Evolutionary conservation across 2,113 vertebrate species (phyloP).

Genomic region (Mustela nigripes): DNA sequence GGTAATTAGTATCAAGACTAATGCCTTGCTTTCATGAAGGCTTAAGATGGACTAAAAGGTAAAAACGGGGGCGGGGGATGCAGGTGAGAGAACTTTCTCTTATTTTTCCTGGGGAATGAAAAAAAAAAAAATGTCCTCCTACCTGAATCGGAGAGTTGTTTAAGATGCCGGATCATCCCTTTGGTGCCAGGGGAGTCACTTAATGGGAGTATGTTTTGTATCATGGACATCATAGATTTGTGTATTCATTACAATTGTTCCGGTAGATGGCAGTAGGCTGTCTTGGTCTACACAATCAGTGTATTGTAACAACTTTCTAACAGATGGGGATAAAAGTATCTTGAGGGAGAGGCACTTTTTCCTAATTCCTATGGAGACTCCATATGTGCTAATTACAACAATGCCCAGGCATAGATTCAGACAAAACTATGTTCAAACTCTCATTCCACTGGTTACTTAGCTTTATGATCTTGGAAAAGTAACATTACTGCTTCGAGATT

Average conservation of each 20-base stretch:
- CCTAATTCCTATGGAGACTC: background rate
- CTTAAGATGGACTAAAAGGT: background rate
- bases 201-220: background rate
- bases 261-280: slow-evolving; percentile 28
- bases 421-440: background rate
- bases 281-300: slow-evolving; percentile 32
- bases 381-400: background rate
- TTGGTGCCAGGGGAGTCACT: background rate
- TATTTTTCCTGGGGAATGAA: background rate
- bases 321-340: slow-evolving; percentile 29
- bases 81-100: background rate
- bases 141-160: background rate
- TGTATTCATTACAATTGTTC: background rate
- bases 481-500: background rate
- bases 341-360: background rate
- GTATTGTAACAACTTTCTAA: slow-evolving; percentile 35
- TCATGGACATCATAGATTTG: background rate
- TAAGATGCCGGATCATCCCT: background rate
- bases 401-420: background rate
- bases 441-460: background rate
- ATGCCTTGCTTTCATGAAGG: background rate
- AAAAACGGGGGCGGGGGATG: background rate
- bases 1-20: background rate
- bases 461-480: background rate
- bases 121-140: background rate